Evolutionary conservation across 53 echinoderm and acorn worm species (phyloP), one percentile per base, ranked within the genome.

Genomic region (Luidia sarsii): DNA sequence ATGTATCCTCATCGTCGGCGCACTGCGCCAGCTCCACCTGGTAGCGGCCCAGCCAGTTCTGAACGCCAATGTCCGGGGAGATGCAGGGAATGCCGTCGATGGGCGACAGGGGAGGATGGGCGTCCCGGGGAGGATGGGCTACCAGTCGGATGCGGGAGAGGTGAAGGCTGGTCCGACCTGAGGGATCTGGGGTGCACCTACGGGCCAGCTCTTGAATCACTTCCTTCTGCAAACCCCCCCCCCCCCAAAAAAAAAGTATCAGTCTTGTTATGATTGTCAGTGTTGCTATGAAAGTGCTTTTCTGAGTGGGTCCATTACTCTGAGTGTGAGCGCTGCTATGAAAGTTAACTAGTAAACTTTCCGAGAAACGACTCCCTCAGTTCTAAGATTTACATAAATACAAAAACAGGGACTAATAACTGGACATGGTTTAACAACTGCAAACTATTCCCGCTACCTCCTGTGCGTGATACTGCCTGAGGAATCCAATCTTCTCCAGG

Each of bases 401-500:
- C n/a, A n/a, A n/a, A n/a, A n/a, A n/a, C n/a, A n/a, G n/a, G n/a
- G n/a, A n/a, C n/a, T n/a, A n/a, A n/a, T n/a, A n/a, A n/a, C n/a
- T n/a, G n/a, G n/a, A n/a, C n/a, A n/a, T n/a, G n/a, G n/a, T n/a
- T n/a, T n/a, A n/a, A n/a, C n/a, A n/a, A n/a, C n/a, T n/a, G n/a
- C n/a, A n/a, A n/a, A n/a, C n/a, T n/a, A n/a, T n/a, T n/a, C n/a
- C n/a, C n/a, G n/a, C n/a, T 90, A 90, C 90, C 82, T 87, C 86
- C 32, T 87, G 82, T 39, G 57, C 70, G 1, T 61, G 74, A 35
- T 91, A 83, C 20, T 62, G 56, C n/a, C 54, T 25, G n/a, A 94
- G 25, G 37, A 88, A 67, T 33, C 96, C 96, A 33, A 92, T 83
- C 24, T 57, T 86, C 36, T 72, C 88, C 23, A 96, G 72, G 59